phyloP scores from a whole-genome alignment of 2,113 vertebrate genomes.

The Danionella cerebrum region DNA sequence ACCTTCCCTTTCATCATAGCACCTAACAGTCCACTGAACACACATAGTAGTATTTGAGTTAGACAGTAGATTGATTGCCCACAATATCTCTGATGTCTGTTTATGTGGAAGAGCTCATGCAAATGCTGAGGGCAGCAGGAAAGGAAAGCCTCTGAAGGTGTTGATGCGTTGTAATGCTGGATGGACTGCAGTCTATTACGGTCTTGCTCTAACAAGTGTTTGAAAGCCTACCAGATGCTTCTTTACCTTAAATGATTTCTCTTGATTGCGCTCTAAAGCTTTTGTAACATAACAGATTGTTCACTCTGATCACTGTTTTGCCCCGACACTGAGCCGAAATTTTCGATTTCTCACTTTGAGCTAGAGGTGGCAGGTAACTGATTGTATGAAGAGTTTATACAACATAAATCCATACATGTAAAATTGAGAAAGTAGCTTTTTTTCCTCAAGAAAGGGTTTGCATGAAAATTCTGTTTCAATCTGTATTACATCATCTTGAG shows the following conservation, averaged over 20 bases:
- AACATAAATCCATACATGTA: too few species aligned
- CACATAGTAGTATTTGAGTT: not conserved
- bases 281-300: not conserved
- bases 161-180: slow-evolving; percentile 18
- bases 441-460: too few species aligned
- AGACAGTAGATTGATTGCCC: slow-evolving; percentile 6
- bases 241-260: too few species aligned
- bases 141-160: slow-evolving; percentile 1
- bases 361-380: too few species aligned
- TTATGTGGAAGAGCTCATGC: slow-evolving; percentile 26
- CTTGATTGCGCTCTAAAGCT: too few species aligned
- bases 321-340: too few species aligned
- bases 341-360: too few species aligned
- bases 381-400: too few species aligned
- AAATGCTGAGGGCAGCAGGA: too few species aligned
- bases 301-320: not conserved
- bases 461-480: too few species aligned
- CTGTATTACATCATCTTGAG: too few species aligned
- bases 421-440: too few species aligned
- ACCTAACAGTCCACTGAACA: not conserved
- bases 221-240: slow-evolving; percentile 1
- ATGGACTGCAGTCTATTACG: not conserved
- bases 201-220: not conserved
- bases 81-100: not conserved
- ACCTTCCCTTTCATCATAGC: slow-evolving; percentile 11